Evolutionary conservation across 2,797 vertebrate species (phyloP).

Genomic region (Cetoscarus ocellatus): DNA sequence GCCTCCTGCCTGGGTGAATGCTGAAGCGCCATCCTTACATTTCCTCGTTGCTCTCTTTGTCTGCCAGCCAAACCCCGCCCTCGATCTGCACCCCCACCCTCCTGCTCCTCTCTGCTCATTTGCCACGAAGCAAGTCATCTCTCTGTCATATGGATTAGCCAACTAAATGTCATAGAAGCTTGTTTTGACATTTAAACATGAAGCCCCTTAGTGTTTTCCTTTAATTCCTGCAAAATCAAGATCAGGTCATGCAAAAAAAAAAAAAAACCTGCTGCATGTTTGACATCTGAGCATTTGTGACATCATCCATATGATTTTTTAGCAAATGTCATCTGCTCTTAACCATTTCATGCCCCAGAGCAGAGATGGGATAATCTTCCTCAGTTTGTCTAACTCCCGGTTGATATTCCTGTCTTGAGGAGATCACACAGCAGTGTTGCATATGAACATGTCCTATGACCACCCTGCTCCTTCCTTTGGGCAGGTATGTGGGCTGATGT

Average conservation of each 20-base stretch:
- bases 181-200: constrained; percentile 59
- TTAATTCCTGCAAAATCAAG: constrained; percentile 30
- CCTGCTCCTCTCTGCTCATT: constrained; percentile 51
- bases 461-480: constrained; percentile 22
- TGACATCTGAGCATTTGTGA: not conserved
- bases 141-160: constrained; percentile 56
- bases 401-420: constrained; percentile 28
- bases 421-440: constrained; percentile 13
- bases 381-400: not conserved
- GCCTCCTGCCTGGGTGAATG: constrained; percentile 70
- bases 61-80: constrained; percentile 81
- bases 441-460: constrained; percentile 3
- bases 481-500: constrained; percentile 65
- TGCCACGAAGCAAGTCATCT: constrained; percentile 71
- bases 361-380: not conserved
- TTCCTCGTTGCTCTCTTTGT: constrained; percentile 83
- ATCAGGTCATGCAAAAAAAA: constrained; percentile 3
- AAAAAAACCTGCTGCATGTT: not conserved
- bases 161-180: constrained; percentile 38
- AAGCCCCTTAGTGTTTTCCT: constrained; percentile 31
- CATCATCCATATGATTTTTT: not conserved
- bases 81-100: constrained; percentile 42
- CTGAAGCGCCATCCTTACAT: constrained; percentile 77
- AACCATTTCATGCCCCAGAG: not conserved
- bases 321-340: not conserved